phyloP scores from a whole-genome alignment of 2,113 vertebrate species.

The Lophius piscatorius region DNA sequence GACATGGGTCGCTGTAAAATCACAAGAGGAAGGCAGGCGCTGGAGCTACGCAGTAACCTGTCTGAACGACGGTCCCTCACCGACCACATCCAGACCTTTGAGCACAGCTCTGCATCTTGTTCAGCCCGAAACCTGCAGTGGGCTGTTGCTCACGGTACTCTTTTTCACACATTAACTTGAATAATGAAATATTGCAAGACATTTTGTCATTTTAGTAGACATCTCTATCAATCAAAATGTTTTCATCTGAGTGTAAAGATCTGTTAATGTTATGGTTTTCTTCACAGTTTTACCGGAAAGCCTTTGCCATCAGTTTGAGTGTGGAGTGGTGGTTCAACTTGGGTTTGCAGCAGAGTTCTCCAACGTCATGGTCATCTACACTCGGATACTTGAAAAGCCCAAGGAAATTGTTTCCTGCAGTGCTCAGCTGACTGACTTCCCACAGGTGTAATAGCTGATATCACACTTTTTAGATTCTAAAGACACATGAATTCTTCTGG shows the following conservation, averaged over 20 bases:
- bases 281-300: constrained; percentile 81
- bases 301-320: constrained; percentile 79
- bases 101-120: constrained; percentile 58
- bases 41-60: constrained; percentile 89
- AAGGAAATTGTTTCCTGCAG: constrained; percentile 76
- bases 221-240: too few relatives aligned
- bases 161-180: not conserved
- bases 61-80: constrained; percentile 86
- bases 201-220: not conserved
- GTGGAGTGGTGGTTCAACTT: constrained; percentile 84
- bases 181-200: not conserved
- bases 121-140: constrained; percentile 88
- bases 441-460: constrained; percentile 69
- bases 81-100: constrained; percentile 68
- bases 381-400: constrained; percentile 78
- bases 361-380: constrained; percentile 90
- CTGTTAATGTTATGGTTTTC: not conserved
- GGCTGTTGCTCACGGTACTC: constrained; percentile 84
- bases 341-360: constrained; percentile 90
- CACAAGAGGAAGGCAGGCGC: constrained; percentile 84
- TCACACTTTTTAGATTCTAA: not conserved
- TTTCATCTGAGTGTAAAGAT: too few relatives aligned
- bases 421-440: constrained; percentile 83
- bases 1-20: constrained; percentile 88
- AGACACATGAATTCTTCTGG: not conserved